Conservation (phyloP, 2,888 invertebrate species). For the Rhagium mordax region DNA sequence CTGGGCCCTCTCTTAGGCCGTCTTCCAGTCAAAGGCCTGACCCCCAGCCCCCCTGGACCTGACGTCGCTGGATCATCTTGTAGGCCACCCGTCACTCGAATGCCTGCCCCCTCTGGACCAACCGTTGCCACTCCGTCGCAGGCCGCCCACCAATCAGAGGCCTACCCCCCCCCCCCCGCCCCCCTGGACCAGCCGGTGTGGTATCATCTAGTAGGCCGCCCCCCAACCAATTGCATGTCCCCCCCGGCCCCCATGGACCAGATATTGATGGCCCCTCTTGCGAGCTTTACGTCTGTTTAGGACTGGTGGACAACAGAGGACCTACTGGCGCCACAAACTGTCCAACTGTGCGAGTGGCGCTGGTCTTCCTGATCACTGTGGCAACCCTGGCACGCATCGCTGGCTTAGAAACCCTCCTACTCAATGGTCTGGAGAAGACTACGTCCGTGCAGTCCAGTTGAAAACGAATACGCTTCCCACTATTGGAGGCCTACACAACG, state of each 20-base stretch:
- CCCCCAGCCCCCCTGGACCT: too few relatives aligned
- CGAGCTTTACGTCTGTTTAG: not conserved
- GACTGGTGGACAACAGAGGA: not conserved
- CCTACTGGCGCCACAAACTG: not conserved
- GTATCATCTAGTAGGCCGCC: too few relatives aligned
- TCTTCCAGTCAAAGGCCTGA: too few relatives aligned
- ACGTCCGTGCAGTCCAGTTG: conserved; percentile 38
- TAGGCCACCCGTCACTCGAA: too few relatives aligned
- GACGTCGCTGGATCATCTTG: too few relatives aligned
- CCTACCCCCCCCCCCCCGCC: too few relatives aligned
- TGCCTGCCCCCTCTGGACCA: too few relatives aligned
- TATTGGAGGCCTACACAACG: conserved; percentile 33
- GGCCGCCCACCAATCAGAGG: too few relatives aligned
- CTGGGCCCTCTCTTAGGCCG: too few relatives aligned
- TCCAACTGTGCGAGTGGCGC: conserved; percentile 7
- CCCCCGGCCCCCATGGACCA: too few relatives aligned
- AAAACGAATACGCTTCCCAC: conserved; percentile 39
- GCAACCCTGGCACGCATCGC: not conserved
- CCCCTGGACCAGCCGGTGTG: too few relatives aligned
- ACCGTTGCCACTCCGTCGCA: too few relatives aligned
- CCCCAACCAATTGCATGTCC: not conserved
- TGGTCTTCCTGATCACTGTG: conserved; percentile 24
- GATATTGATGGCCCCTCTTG: not conserved
- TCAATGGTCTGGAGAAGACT: conserved; percentile 36
- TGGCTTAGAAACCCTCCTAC: conserved; percentile 33